These are phyloP conservation scores for Catamblyrhynchus diadema DNA, from an alignment of 2,797 vertebrate genomes.

Conservation along the genomic window DNA sequence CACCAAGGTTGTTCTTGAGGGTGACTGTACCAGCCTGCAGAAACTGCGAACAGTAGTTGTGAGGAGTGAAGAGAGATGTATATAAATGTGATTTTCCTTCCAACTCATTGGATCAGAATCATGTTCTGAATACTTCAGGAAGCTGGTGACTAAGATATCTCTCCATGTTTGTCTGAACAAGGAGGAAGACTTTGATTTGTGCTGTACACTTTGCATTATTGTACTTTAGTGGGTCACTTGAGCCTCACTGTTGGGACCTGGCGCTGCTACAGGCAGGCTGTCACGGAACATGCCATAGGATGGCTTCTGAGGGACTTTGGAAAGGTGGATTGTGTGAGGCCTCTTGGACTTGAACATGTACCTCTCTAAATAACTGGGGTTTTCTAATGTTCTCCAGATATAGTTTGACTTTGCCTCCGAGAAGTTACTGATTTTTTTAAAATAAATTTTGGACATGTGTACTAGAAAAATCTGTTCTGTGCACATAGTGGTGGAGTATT, in stretches of 20 bases:
- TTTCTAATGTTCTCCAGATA: not conserved
- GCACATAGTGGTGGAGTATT: not conserved
- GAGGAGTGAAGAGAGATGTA: not conserved
- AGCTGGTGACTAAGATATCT: not conserved
- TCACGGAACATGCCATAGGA: rapidly evolving
- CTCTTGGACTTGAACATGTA: not conserved
- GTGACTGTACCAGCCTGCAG: not conserved
- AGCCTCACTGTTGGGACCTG: not conserved
- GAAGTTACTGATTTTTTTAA: not conserved
- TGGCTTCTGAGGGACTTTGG: not conserved
- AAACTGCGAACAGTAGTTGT: not conserved
- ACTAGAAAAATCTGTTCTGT: constrained; percentile 29
- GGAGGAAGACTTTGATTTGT: not conserved
- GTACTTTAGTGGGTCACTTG: not conserved
- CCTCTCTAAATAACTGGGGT: not conserved
- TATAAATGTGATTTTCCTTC: not conserved
- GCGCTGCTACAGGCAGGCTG: not conserved
- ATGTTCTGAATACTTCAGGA: not conserved
- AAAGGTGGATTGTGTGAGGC: not conserved
- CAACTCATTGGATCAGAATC: not conserved
- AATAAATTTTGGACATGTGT: not conserved
- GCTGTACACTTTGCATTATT: not conserved
- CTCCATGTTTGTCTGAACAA: not conserved
- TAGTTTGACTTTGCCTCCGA: not conserved
- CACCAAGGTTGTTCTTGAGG: not conserved